Conservation (phyloP, 2,888 invertebrate genomes). For the Drosophila fungiperda region DNA sequence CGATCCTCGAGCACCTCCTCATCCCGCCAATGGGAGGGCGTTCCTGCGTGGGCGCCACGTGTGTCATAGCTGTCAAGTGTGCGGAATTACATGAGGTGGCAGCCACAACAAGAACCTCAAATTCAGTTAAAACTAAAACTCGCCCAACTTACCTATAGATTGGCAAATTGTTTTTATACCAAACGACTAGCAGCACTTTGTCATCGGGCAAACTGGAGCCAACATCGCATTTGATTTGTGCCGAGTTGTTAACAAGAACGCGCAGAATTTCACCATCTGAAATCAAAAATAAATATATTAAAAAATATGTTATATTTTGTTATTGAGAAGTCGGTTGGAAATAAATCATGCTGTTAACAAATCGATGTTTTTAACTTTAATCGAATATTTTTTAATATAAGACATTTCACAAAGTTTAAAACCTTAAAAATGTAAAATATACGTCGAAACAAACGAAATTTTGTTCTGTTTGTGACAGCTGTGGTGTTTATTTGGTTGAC, state of each 20-base stretch:
- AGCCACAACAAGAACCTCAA: too few species aligned
- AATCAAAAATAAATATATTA: conserved; percentile 34
- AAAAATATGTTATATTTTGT: not conserved
- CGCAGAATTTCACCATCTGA: conserved; percentile 85
- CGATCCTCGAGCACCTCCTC: conserved; percentile 87
- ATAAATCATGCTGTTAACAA: not conserved
- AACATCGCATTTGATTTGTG: conserved; percentile 94
- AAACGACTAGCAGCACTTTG: conserved; percentile 93
- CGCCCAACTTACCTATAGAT: conserved; percentile 91
- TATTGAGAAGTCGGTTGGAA: not conserved
- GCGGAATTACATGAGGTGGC: not conserved
- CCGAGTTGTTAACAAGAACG: conserved; percentile 90
- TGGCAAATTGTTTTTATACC: conserved; percentile 96
- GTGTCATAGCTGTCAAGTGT: conserved; percentile 87
- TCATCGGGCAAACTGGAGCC: conserved; percentile 91
- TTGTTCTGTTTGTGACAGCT: conserved; percentile 31
- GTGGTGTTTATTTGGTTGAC: conserved; percentile 25
- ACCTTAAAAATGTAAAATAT: not conserved
- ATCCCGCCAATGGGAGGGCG: conserved; percentile 88
- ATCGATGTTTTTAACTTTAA: not conserved
- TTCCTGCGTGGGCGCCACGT: conserved; percentile 87
- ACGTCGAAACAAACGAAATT: conserved; percentile 31
- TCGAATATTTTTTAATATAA: not conserved
- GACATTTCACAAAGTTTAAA: not conserved
- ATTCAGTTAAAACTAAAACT: not conserved